A percentile compares a stretch with the other conserved stretches of the same genome.
phyloP scores from a whole-genome alignment of 2,113 vertebrate genomes.

The Gadus chalcogrammus region DNA sequence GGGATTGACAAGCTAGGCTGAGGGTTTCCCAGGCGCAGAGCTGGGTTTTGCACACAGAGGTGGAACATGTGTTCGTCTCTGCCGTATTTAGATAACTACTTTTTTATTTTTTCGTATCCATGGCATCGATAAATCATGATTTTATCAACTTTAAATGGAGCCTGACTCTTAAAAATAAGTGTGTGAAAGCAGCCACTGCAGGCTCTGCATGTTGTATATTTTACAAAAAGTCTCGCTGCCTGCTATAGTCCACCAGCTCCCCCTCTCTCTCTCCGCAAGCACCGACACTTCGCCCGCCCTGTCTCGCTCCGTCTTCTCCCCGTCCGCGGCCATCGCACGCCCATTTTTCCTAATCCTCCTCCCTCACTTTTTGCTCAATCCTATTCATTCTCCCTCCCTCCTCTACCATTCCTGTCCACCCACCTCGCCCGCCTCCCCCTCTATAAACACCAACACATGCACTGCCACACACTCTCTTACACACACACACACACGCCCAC shows the following conservation, averaged over 20 bases:
- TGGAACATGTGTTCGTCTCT: slow-evolving; percentile 13
- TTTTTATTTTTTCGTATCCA: slow-evolving; percentile 14
- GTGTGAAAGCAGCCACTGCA: neutral
- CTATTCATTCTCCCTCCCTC: slow-evolving; percentile 21
- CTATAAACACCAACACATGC: slow-evolving; percentile 42
- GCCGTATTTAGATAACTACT: slow-evolving; percentile 19
- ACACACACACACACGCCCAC: slow-evolving; percentile 7
- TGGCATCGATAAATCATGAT: slow-evolving; percentile 4
- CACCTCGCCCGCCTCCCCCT: slow-evolving; percentile 10
- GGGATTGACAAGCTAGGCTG: slow-evolving; percentile 31
- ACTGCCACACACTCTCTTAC: slow-evolving; percentile 2
- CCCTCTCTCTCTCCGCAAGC: slow-evolving; percentile 48
- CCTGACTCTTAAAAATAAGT: neutral
- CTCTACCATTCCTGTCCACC: slow-evolving; percentile 16
- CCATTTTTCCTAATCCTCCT: slow-evolving; percentile 14
- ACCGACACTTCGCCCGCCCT: slow-evolving; percentile 23
- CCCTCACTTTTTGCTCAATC: neutral
- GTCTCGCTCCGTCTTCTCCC: slow-evolving; percentile 3
- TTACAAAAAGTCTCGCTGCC: neutral
- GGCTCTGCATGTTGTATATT: neutral
- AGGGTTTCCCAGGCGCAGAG: slow-evolving; percentile 19
- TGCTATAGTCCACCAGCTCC: slow-evolving; percentile 60
- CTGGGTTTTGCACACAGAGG: slow-evolving; percentile 21
- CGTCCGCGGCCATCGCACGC: slow-evolving; percentile 20
- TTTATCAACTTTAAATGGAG: slow-evolving; percentile 2